Base-by-base conservation (phyloP, 2,113 vertebrate species). In the Tonatia bakeri region DNA sequence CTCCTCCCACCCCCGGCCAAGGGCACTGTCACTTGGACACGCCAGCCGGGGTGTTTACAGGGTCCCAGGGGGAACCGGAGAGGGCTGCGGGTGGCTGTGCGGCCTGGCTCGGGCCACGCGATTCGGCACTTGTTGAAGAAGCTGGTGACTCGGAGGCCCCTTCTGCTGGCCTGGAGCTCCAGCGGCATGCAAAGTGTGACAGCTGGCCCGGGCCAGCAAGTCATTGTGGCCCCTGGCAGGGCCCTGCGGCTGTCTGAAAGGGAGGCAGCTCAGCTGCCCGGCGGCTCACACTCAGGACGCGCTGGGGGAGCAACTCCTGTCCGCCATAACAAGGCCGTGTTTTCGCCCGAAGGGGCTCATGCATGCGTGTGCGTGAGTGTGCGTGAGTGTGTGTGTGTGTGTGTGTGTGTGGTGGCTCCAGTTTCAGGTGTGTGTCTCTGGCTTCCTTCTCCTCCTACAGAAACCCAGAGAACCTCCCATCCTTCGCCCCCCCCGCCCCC, bases 181-280 rank as follows among this genome's bases (percentile, higher is more conserved):
- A 76, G 95, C 0, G 89, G 94, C 90, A 94, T 96, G 97, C 96
- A 96, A 90, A 97, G 86, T 4, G 69, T 95, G 95, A 93, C 96
- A 95, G 97, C 95, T 97, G 96, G 94, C 96, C 85, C 65, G 93
- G 87, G 73, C 95, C 83, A 59, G 96, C 33, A 2, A 73, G 87
- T 65, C 84, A 94, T 92, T 83, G 65, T 72, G 56, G 94, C 65
- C 59, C 59, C 92, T 96, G 96, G 96, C 97, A 95, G 82, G 52
- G 64, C 97, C 87, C 96, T 7, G 5, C 12, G 52, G 89, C 96
- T 11, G 72, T 90, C 84, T 96, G 85, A 28, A 91, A 84, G 94
- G 90, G 90, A 87, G 95, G 94, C 97, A 97, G 97, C 97, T 97
- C 97, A 97, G 97, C 97, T 97, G 97, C 94, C n/a, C 2, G 88